A percentile compares a stretch with the other conserved stretches of the same genome.
Evolutionary conservation across 2,888 invertebrate species (phyloP).

Genomic region (Ephialtes manifestator): DNA sequence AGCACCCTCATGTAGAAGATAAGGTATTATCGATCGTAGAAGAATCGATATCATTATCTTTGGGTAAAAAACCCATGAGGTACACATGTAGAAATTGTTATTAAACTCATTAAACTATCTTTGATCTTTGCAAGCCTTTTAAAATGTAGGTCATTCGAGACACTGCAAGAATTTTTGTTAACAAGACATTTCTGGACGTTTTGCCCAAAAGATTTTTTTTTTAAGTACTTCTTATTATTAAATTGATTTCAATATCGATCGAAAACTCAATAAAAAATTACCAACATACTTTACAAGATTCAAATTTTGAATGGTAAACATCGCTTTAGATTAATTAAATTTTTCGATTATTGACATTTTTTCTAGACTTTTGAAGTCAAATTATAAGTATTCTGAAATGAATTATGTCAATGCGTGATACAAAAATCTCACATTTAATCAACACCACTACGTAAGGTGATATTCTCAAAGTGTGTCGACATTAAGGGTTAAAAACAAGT

Average conservation of each 20-base stretch:
- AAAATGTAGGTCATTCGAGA: background rate
- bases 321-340: too few species aligned
- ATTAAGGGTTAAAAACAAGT: too few species aligned
- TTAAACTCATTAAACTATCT: background rate
- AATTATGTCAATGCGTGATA: too few species aligned
- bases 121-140: background rate
- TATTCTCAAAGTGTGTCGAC: too few species aligned
- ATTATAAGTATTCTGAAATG: too few species aligned
- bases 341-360: too few species aligned
- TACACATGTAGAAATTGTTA: background rate
- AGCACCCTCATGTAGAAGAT: background rate
- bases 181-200: background rate
- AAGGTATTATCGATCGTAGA: background rate
- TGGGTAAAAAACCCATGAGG: background rate
- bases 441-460: too few species aligned
- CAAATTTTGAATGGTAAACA: too few species aligned
- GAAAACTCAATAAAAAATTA: background rate
- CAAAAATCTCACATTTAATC: too few species aligned
- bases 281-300: background rate
- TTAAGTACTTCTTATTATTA: background rate
- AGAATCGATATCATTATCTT: conserved; percentile 70
- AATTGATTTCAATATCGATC: background rate
- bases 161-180: background rate
- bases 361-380: too few species aligned
- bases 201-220: background rate